Base-by-base conservation (phyloP, 2,888 invertebrate species). In the Lagria hirta region DNA sequence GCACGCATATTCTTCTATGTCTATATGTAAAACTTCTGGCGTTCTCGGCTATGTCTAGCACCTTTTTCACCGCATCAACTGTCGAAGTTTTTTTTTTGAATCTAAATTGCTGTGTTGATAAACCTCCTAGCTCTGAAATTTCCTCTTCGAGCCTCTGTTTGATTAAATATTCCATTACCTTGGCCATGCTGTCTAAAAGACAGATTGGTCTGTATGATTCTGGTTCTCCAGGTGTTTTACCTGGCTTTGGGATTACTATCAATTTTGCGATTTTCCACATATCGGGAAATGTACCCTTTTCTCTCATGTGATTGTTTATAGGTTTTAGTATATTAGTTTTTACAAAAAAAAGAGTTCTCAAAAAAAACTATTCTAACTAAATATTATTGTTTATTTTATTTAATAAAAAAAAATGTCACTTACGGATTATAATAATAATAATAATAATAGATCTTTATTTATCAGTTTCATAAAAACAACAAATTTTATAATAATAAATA, bases 161-260 rank as follows among this genome's bases (percentile, higher is more conserved):
- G 8, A 37, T 37, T 7, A 37, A 30, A 8, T 30, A 13, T 21
- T 37, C 37, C 8, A 32, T n/a, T 37, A 37, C 12, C 13, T 37
- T 37, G 10, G 15, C 37, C 16, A 14, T 10, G 14, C 30, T 11
- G 13, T 30, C 21, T 7, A 37, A 32, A 7, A 37, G 7, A 18
- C 37, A 37, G 8, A 37, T 17, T 7, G 37, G 37, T 15, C 37
- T 7, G 32, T 32, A 37, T 13, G 37, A 29, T 8, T 6, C n/a
- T 16, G 37, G 28, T 7, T 23, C 22, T 14, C 13, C 12, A 7
- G 5, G 5, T 7, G 21, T 8, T 12, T 36, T 36, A 10, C 18
- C 29, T 4, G 26, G 27, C 16, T 36, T 36, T 32, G 7, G 15
- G 4, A 36, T 16, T 4, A 36, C 10, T 5, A 36, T 16, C 13